Conservation (phyloP, 53 echinoderm and acorn worm species). For the Holothuria scabra region DNA sequence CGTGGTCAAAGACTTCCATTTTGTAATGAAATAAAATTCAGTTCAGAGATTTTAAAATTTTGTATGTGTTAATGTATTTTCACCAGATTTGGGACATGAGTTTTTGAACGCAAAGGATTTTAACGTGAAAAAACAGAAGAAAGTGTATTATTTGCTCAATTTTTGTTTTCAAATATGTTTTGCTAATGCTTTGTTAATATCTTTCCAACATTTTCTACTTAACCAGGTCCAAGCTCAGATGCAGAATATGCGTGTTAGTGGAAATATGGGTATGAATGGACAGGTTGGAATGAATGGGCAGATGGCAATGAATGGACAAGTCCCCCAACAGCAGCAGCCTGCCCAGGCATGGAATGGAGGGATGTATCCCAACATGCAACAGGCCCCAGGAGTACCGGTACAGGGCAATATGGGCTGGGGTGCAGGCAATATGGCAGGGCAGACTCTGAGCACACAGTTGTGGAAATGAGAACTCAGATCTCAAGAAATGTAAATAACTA, state of each 20-base stretch:
- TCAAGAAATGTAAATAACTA: too few relatives aligned
- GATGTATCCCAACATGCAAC: conserved; percentile 45
- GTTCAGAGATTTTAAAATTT: too few relatives aligned
- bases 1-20: too few relatives aligned
- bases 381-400: conserved; percentile 35
- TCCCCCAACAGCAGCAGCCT: conserved; percentile 2
- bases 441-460: conserved; percentile 34
- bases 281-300: conserved; percentile 8
- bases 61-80: too few relatives aligned
- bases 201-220: not conserved
- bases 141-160: too few relatives aligned
- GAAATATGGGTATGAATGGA: not conserved
- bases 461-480: conserved; percentile 14
- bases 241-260: conserved; percentile 28
- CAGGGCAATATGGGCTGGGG: conserved; percentile 40
- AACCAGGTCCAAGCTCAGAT: conserved; percentile 31
- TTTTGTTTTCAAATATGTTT: too few relatives aligned
- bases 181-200: too few relatives aligned
- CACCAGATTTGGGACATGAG: too few relatives aligned
- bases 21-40: too few relatives aligned
- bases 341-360: conserved; percentile 18
- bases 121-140: too few relatives aligned
- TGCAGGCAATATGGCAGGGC: conserved; percentile 42
- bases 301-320: not conserved
- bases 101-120: too few relatives aligned